Percentiles rank a stretch among this genome's conserved stretches.
Conservation (phyloP, 2,797 vertebrate species). For the Sebastes oblongus region DNA sequence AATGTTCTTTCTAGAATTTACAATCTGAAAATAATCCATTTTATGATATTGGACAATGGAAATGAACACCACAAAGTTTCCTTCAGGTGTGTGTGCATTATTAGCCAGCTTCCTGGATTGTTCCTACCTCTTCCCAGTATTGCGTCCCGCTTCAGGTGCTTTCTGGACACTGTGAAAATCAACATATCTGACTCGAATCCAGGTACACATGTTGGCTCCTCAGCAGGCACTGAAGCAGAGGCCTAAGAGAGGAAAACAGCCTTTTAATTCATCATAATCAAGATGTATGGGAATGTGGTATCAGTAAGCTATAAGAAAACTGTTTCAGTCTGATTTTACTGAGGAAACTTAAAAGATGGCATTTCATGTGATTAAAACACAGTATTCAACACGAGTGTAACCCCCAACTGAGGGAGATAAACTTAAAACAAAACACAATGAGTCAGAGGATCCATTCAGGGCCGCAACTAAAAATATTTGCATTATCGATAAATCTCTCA, state of each 20-base stretch:
- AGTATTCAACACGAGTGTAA: background rate
- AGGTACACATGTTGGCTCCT: slow-evolving; percentile 65
- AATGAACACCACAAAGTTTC: background rate
- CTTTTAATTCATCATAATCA: background rate
- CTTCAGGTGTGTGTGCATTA: background rate
- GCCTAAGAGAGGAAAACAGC: slow-evolving; percentile 40
- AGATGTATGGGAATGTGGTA: background rate
- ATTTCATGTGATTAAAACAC: background rate
- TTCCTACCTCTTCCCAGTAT: slow-evolving; percentile 77
- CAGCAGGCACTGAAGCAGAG: slow-evolving; percentile 12
- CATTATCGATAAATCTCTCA: background rate
- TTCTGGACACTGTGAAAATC: slow-evolving; percentile 61
- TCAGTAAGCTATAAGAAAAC: background rate
- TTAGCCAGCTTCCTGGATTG: background rate
- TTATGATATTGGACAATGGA: background rate
- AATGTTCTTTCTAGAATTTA: too few species aligned
- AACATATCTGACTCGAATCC: slow-evolving; percentile 68
- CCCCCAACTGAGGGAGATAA: background rate
- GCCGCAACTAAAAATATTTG: background rate
- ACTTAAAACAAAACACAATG: background rate
- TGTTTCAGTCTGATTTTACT: background rate
- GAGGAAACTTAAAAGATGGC: background rate
- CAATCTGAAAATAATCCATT: background rate
- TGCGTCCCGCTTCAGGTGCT: slow-evolving; percentile 23
- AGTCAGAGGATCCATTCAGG: background rate